Evolutionary conservation across 2,797 vertebrate species (phyloP).

Genomic region (Numenius phaeopus): DNA sequence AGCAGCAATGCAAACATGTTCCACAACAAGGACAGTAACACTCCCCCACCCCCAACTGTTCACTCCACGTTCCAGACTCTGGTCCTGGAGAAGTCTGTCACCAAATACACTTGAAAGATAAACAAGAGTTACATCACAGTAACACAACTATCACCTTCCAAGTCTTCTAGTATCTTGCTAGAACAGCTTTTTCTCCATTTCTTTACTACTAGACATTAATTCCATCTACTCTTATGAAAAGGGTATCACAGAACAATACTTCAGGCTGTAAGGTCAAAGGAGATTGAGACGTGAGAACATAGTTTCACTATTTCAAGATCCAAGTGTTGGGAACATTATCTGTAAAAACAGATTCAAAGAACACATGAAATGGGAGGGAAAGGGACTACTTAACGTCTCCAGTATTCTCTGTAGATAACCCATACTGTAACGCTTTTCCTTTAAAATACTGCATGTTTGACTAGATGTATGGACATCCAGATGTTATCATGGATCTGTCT

Average conservation of each 20-base stretch:
- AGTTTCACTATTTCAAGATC: not conserved
- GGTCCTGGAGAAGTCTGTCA: not conserved
- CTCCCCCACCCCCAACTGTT: not conserved
- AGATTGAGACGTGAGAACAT: accelerated
- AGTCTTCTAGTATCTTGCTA: not conserved
- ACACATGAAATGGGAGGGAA: not conserved
- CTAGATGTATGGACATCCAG: not conserved
- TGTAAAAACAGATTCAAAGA: not conserved
- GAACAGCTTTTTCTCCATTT: not conserved
- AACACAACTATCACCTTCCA: not conserved
- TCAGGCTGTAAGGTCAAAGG: not conserved
- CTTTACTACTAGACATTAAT: not conserved
- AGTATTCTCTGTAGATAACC: not conserved
- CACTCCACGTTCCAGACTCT: accelerated
- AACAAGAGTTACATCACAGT: not conserved
- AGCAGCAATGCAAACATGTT: not conserved
- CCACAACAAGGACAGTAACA: not conserved
- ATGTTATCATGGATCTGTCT: not conserved
- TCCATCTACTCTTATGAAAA: not conserved
- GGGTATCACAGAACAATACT: not conserved
- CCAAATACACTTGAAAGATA: not conserved
- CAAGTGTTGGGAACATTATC: not conserved
- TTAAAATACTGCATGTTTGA: not conserved
- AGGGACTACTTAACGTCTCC: not conserved
- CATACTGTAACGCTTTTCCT: not conserved